Evolutionary conservation across 2,888 invertebrate species (phyloP).

Genomic region (Resseliella maxima): DNA sequence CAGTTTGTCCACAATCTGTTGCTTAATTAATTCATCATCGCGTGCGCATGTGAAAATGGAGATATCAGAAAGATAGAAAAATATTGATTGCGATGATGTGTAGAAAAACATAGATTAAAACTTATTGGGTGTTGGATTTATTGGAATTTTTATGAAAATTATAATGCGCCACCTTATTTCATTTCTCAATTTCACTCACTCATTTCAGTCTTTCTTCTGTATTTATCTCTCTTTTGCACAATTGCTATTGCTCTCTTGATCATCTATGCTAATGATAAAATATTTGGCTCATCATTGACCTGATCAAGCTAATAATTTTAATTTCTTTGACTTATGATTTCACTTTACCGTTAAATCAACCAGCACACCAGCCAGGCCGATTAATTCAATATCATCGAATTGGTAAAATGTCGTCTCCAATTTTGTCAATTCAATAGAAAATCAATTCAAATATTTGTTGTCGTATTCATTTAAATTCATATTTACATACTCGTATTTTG

Average conservation of each 20-base stretch:
- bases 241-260: no score
- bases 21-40: slow-evolving; percentile 23
- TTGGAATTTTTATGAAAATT: background rate
- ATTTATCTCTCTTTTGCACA: background rate
- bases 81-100: background rate
- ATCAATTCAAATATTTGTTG: background rate
- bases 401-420: background rate
- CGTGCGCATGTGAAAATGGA: background rate
- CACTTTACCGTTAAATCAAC: slow-evolving; percentile 10
- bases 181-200: background rate
- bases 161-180: background rate
- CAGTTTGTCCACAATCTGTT: background rate
- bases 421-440: no score
- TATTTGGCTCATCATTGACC: background rate
- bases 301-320: background rate
- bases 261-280: no score
- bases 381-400: background rate
- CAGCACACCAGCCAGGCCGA: background rate
- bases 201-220: no score
- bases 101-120: background rate
- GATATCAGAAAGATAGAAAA: slow-evolving; percentile 23
- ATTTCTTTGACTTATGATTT: slow-evolving; percentile 31
- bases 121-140: slow-evolving; percentile 46
- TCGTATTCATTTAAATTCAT: background rate
- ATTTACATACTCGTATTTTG: background rate